Percentiles rank a stretch among this genome's conserved stretches.
Evolutionary conservation across 2,797 vertebrate species (phyloP).

Genomic region (Hirundo rustica): DNA sequence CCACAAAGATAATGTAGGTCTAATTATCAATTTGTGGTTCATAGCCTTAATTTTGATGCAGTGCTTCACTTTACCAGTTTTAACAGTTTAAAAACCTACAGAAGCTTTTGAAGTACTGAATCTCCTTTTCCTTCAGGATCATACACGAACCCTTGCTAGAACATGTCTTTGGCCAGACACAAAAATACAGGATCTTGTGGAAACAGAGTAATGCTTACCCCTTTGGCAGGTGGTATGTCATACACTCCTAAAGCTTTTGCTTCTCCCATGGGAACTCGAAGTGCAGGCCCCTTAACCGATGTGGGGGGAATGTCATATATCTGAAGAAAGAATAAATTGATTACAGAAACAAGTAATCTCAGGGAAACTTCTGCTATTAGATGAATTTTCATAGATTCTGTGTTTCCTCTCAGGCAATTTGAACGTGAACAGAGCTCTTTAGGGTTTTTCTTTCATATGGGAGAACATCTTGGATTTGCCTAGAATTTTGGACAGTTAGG

Average conservation of each 20-base stretch:
- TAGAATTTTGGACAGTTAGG: background rate
- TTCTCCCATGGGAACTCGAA: conserved; percentile 69
- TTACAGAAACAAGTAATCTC: conserved; percentile 6
- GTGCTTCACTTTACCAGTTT: background rate
- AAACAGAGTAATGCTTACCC: conserved; percentile 76
- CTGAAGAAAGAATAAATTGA: conserved; percentile 69
- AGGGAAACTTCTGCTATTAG: background rate
- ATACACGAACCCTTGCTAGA: background rate
- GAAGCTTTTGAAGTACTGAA: background rate
- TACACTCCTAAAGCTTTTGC: conserved; percentile 84
- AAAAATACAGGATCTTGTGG: background rate
- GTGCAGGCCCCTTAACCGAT: conserved; percentile 76
- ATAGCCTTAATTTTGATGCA: background rate
- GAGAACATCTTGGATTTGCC: background rate
- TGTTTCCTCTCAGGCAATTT: background rate
- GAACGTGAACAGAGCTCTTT: background rate
- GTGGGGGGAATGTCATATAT: conserved; percentile 90
- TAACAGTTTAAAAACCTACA: background rate
- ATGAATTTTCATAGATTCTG: background rate
- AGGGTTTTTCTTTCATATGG: background rate
- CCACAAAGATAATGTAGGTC: background rate
- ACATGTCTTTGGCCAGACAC: background rate
- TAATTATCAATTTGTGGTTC: background rate
- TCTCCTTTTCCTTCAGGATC: background rate
- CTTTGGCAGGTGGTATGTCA: conserved; percentile 82